Evolutionary conservation across 2,797 vertebrate genomes (phyloP), one percentile per base, ranked within the genome.

Genomic region (Alosa sapidissima): DNA sequence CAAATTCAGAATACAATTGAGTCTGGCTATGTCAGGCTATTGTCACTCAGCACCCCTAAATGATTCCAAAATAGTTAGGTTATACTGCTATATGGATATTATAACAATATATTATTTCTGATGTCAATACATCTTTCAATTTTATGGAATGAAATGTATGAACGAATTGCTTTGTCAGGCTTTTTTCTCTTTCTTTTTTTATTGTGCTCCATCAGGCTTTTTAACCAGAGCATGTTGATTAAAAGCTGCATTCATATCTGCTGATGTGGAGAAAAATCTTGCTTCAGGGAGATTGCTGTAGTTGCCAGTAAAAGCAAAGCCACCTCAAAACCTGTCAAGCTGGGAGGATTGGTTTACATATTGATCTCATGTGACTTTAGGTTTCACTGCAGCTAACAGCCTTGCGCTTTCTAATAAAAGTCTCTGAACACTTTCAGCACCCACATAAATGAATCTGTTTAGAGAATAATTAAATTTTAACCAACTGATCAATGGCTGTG

Each of bases 381-480:
- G 3, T 24, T 33, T 72, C 65, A 72, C 13, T 41, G 65, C 65
- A 72, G 11, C 33, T 14, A 41, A 36, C 33, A 13, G 65, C 65
- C 65, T 72, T 36, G 13, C 28, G 1, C 28, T 36, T 68, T 68
- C 1, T 24, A 65, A 9, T 65, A 33, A 28, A 68, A 11, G 58
- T 62, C 21, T 62, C 58, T 62, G 60, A 81, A 72, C 68, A 83
- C 65, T 24, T 82, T 41, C 49, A 62, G 72, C 82, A 84, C 51
- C 55, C 83, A 51, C 52, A 84, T 55, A 82, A 90, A 91, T 87
- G 84, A 89, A 85, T 84, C 72, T 51, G 72, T 91, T 89, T 88
- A 86, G 58, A 82, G 78, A 87, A 84, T 90, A 88, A 91, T 91
- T 91, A 84, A 86, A 87, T 89, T 89, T 54, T 85, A 90, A 90